Evolutionary conservation across 2,113 vertebrate genomes (phyloP), one percentile per base, ranked within the genome.

Genomic region (Caranx melampygus): DNA sequence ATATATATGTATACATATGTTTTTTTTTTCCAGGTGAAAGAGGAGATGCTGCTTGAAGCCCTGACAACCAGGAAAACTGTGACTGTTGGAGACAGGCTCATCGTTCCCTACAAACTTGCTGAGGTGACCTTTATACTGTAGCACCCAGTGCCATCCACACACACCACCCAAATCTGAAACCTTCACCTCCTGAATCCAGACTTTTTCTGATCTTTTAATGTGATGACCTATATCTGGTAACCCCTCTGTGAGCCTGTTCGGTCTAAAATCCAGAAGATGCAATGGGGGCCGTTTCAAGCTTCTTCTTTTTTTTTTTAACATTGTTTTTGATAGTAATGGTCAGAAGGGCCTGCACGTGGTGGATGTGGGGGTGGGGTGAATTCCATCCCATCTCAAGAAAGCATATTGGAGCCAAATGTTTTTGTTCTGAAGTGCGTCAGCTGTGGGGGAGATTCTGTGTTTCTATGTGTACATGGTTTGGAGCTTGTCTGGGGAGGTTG

Each of bases 31-130:
- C 79, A 99, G 98, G 98, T 99, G 52, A 99, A 97, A 89, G 98
- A 99, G 92, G 98, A 99, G 90, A 98, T 97, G 97, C 94, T 99
- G 3, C 96, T 97, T 79, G 98, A 99, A 87, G 97, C 98, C 12
- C 92, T 99, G 86, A 97, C 98, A 37, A 99, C 98, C 13, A 95
- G 98, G 81, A 99, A 99, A 93, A 99, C 98, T 0, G 96, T 99
- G 88, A 98, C 98, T 0, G 98, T 99, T 3, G 98, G 98, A 67
- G 98, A 99, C 92, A 97, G 95, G 87, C 95, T 99, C 79, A 96
- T 99, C 70, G 94, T 99, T 15, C 98, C 98, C 0, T 99, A 99
- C 88, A 99, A 96, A 72, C 91, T 99, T 13, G 94, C 97, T 72
- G 98, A 99, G 97, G 98, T 99, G 88, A 92, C 63, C 2, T 40